Evolutionary conservation across 2,888 invertebrate species (phyloP).

Genomic region (Pterostichus niger): DNA sequence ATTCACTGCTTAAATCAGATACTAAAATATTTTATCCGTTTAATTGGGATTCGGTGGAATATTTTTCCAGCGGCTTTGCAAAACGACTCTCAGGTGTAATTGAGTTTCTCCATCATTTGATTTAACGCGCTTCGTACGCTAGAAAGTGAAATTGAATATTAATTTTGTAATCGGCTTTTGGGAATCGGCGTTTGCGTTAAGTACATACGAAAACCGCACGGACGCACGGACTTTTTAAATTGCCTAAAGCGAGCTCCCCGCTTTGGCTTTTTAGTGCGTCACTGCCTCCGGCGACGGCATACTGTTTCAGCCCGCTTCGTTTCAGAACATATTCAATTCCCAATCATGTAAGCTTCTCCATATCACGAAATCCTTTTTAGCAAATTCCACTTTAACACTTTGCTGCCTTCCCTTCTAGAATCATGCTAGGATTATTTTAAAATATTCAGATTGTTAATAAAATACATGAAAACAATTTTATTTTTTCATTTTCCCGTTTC

Average conservation of each 20-base stretch:
- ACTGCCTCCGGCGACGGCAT: background rate
- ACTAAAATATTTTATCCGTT: slow-evolving; percentile 62
- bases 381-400: too few relatives aligned
- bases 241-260: slow-evolving; percentile 4
- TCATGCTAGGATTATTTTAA: too few relatives aligned
- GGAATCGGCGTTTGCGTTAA: slow-evolving; percentile 45
- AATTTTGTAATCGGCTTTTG: slow-evolving; percentile 63
- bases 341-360: too few relatives aligned
- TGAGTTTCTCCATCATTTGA: slow-evolving; percentile 54
- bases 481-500: too few relatives aligned
- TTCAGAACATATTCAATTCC: too few relatives aligned
- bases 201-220: slow-evolving; percentile 32
- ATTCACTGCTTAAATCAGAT: slow-evolving; percentile 60
- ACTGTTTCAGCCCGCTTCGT: background rate
- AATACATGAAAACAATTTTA: too few relatives aligned
- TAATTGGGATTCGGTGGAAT: slow-evolving; percentile 61
- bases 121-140: slow-evolving; percentile 51
- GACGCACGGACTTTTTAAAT: slow-evolving; percentile 30
- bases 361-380: too few relatives aligned
- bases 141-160: slow-evolving; percentile 64
- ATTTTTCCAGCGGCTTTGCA: slow-evolving; percentile 53
- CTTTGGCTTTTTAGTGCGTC: background rate
- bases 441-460: too few relatives aligned
- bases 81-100: slow-evolving; percentile 61
- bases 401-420: too few relatives aligned